Percentiles rank a stretch among this genome's conserved stretches.
phyloP scores from a whole-genome alignment of 2,113 vertebrate species.

The Pedionomus torquatus region DNA sequence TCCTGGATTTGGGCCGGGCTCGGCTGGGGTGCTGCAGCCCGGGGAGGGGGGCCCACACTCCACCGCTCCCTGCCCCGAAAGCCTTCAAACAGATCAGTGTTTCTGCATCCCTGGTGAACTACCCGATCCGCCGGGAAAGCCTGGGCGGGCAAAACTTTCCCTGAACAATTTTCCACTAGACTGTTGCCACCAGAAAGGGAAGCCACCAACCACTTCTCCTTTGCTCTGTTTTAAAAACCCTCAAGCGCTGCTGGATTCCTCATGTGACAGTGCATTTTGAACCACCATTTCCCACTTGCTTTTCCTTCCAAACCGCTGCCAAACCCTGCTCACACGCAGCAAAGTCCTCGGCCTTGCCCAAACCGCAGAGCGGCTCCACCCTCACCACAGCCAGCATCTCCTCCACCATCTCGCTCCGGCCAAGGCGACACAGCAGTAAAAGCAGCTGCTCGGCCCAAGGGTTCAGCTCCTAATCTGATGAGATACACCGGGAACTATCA shows the following conservation, averaged over 20 bases:
- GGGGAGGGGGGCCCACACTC: too few species aligned
- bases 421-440: background rate
- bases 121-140: background rate
- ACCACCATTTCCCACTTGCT: background rate
- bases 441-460: background rate
- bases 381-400: background rate
- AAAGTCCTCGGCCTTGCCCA: background rate
- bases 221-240: background rate
- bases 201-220: background rate
- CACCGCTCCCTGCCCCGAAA: background rate
- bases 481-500: background rate
- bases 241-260: background rate
- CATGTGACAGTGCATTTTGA: background rate
- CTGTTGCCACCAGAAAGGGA: background rate
- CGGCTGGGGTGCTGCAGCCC: background rate
- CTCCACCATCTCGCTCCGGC: fast-evolving
- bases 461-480: background rate
- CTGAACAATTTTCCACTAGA: background rate
- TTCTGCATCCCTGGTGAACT: background rate
- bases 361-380: background rate
- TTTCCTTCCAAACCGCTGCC: background rate
- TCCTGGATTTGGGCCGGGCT: background rate
- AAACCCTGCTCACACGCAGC: background rate
- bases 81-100: fast-evolving
- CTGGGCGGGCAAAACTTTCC: background rate